phyloP scores from a whole-genome alignment of 2,113 vertebrate genomes.

The Taurulus bubalis region DNA sequence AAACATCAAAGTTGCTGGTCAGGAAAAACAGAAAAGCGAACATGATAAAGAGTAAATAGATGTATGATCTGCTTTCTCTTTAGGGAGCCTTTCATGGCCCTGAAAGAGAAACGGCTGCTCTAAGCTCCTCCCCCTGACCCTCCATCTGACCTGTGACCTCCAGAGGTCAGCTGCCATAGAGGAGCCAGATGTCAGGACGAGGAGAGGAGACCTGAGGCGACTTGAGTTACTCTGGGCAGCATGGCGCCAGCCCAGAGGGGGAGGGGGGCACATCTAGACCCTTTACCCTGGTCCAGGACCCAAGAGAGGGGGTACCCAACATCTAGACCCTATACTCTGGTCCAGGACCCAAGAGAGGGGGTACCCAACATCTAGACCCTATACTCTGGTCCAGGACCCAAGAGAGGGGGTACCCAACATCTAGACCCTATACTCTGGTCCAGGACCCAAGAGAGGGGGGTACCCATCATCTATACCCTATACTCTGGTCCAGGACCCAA shows the following conservation, averaged over 20 bases:
- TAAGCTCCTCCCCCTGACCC: constrained; percentile 53
- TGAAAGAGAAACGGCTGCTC: constrained; percentile 87
- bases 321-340: too few species aligned
- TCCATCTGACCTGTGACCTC: constrained; percentile 84
- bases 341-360: too few species aligned
- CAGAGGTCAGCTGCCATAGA: constrained; percentile 87
- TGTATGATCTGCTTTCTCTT: constrained; percentile 55
- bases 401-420: too few species aligned
- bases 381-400: not conserved
- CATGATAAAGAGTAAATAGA: not conserved
- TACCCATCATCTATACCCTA: too few species aligned
- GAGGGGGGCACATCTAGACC: not conserved
- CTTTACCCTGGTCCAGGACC: not conserved
- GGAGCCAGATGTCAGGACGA: constrained; percentile 91
- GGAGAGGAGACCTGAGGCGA: constrained; percentile 83
- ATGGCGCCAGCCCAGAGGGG: constrained; percentile 80
- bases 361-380: not conserved
- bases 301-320: not conserved
- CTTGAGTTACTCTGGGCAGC: constrained; percentile 87
- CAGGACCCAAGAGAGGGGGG: too few species aligned
- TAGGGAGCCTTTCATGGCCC: constrained; percentile 83
- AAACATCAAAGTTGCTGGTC: not conserved
- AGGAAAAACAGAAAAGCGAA: too few species aligned
- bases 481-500: too few species aligned
- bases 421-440: too few species aligned